Base-by-base conservation (phyloP, 2,888 invertebrate genomes). In the Rhyacophila evoluta region DNA sequence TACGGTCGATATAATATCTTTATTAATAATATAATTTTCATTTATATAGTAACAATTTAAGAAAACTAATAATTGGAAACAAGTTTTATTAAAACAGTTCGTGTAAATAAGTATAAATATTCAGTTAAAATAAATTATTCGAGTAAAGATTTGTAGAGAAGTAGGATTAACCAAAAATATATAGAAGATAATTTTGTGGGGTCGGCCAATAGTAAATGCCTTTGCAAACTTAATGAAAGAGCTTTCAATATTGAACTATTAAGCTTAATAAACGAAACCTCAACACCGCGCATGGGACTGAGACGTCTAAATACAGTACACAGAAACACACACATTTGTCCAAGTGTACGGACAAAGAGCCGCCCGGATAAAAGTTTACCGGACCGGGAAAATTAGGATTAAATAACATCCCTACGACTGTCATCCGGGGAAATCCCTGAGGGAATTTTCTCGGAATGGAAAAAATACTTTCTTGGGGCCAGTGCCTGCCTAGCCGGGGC, bases 361-460 rank as follows among this genome's bases (percentile, higher is more conserved):
- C 19, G 36, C 38, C 37, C 36, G 39, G 70, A 78, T 74, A 74
- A 41, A 70, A 74, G 78, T 73, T 70, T 33, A 39, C 78, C 67
- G 74, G 41, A 70, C 78, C 33, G 70, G 74, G 37, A 74, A 74
- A 78, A 78, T 78, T 41, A 78, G 70, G 78, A 74, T 78, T 78
- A 78, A 78, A 78, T 74, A 78, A 74, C 78, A 68, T 41, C 41
- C 74, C 70, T 78, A 67, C 37, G 69, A 39, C 69, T 75, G 75
- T 79, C 37, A 68, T 72, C 71, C 15, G 71, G 4, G 67, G 29
- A 70, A 37, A 37, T 25, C 72, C 38, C 38, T 12, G 15, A 55
- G 71, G 75, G 75, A 33, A 67, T 77, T 12, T 72, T 29, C 25
- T 15, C 55, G 8, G 55, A 55, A 55, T 41, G 19, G 55, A 55